A percentile compares a stretch with the other conserved stretches of the same genome.
These are phyloP conservation scores for Drosophila mojavensis DNA, from an alignment of 1,140 invertebrate species.

Conservation along the genomic window DNA sequence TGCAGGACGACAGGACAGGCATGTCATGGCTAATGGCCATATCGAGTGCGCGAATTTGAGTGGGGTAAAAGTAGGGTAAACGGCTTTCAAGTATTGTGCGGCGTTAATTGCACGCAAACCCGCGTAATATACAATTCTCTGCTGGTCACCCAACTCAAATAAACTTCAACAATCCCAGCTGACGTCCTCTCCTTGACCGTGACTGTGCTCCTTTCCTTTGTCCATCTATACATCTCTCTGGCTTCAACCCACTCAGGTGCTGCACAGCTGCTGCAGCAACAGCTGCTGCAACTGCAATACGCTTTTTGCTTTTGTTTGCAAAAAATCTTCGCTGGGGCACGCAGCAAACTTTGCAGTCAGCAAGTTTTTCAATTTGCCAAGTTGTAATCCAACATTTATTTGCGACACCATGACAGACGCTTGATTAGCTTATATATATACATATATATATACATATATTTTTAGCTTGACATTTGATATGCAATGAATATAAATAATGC, in stretches of 20 bases:
- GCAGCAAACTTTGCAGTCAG: constrained; percentile 56
- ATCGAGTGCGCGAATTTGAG: constrained; percentile 63
- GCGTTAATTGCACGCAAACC: constrained; percentile 57
- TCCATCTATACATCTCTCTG: constrained; percentile 5
- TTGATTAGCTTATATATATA: constrained; percentile 26
- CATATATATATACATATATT: background rate
- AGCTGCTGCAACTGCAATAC: constrained; percentile 1
- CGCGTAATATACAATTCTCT: constrained; percentile 13
- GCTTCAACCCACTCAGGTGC: background rate
- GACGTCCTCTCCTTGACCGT: background rate
- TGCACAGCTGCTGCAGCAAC: constrained; percentile 31
- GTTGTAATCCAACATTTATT: constrained; percentile 55
- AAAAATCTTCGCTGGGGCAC: constrained; percentile 37
- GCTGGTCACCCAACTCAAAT: constrained; percentile 33
- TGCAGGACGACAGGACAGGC: constrained; percentile 56
- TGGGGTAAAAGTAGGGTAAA: constrained; percentile 39
- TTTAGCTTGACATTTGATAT: background rate
- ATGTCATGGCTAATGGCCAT: constrained; percentile 72
- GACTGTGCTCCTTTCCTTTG: constrained; percentile 7
- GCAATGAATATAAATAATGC: no score
- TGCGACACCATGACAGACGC: constrained; percentile 45
- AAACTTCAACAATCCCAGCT: constrained; percentile 20
- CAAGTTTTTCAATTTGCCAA: constrained; percentile 72
- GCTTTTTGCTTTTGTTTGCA: constrained; percentile 1
- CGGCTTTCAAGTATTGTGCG: constrained; percentile 23